phyloP scores from a whole-genome alignment of 2,888 invertebrate species.

The Catocala fraxini region DNA sequence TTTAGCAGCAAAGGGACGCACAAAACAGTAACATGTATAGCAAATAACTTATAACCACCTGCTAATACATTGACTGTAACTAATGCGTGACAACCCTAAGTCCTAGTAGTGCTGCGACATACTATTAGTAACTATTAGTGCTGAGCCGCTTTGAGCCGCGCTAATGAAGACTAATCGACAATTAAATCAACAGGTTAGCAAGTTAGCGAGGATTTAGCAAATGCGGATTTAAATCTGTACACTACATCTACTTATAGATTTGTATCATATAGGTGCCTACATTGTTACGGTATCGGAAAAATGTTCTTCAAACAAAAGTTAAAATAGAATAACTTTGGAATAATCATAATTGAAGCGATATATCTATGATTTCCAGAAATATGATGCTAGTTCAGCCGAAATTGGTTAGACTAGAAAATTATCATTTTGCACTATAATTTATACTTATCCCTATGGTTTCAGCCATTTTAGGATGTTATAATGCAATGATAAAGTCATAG shows the following conservation, averaged over 20 bases:
- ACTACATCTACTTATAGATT: conserved; percentile 9
- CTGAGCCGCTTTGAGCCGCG: conserved; percentile 64
- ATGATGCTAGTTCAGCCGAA: too few relatives aligned
- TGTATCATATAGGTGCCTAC: background rate
- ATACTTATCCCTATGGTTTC: too few relatives aligned
- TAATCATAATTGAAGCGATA: too few relatives aligned
- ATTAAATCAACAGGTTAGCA: conserved; percentile 83
- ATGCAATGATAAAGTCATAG: too few relatives aligned
- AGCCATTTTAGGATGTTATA: too few relatives aligned
- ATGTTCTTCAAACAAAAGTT: too few relatives aligned
- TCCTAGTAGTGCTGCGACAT: conserved; percentile 56
- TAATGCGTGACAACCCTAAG: conserved; percentile 61
- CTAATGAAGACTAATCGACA: conserved; percentile 81
- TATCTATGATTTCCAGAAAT: too few relatives aligned
- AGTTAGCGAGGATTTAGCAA: conserved; percentile 45
- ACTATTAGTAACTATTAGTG: conserved; percentile 83
- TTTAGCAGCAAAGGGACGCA: background rate
- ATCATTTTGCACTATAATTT: too few relatives aligned
- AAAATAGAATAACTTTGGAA: too few relatives aligned
- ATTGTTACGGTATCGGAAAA: too few relatives aligned
- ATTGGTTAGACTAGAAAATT: too few relatives aligned
- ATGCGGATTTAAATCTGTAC: conserved; percentile 28
- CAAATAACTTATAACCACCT: conserved; percentile 34
- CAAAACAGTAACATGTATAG: conserved; percentile 4
- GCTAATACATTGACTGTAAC: conserved; percentile 38